These are phyloP conservation scores for Oithona nana DNA, from an alignment of 2,888 invertebrate genomes.

Conservation along the genomic window DNA sequence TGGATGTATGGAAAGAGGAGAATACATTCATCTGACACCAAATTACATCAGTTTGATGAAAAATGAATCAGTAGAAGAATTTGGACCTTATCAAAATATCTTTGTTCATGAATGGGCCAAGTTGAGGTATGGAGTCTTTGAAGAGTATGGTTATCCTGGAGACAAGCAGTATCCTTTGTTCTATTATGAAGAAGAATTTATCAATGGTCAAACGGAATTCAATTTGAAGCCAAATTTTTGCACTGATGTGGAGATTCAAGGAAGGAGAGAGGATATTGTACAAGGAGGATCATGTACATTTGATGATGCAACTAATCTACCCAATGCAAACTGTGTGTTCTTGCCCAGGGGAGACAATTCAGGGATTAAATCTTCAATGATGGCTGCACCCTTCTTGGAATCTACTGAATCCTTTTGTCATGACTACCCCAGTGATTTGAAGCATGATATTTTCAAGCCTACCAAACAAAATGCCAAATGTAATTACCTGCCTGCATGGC, in stretches of 20 bases:
- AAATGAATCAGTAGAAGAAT: conserved; percentile 19
- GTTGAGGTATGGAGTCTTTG: conserved; percentile 24
- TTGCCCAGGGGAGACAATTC: background rate
- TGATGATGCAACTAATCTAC: background rate
- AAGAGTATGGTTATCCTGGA: conserved; percentile 23
- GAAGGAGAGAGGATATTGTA: background rate
- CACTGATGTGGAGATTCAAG: background rate
- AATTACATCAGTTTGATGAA: conserved; percentile 24
- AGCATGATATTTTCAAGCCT: conserved; percentile 27
- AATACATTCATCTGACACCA: conserved; percentile 23
- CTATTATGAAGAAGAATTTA: conserved; percentile 9
- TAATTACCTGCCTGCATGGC: conserved; percentile 26
- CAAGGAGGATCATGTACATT: background rate
- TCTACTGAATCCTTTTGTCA: conserved; percentile 25
- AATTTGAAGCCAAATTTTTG: conserved; percentile 18
- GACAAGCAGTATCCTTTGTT: conserved; percentile 21
- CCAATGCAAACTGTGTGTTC: conserved; percentile 16
- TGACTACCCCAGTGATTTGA: conserved; percentile 21
- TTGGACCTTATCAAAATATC: conserved; percentile 21
- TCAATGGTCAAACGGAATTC: conserved; percentile 21
- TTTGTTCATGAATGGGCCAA: conserved; percentile 25
- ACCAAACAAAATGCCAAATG: conserved; percentile 27
- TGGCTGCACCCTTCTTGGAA: conserved; percentile 14
- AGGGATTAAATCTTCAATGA: background rate
- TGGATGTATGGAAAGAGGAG: conserved; percentile 24